phyloP scores from a whole-genome alignment of 2,797 vertebrate species.

The Euthynnus affinis region DNA sequence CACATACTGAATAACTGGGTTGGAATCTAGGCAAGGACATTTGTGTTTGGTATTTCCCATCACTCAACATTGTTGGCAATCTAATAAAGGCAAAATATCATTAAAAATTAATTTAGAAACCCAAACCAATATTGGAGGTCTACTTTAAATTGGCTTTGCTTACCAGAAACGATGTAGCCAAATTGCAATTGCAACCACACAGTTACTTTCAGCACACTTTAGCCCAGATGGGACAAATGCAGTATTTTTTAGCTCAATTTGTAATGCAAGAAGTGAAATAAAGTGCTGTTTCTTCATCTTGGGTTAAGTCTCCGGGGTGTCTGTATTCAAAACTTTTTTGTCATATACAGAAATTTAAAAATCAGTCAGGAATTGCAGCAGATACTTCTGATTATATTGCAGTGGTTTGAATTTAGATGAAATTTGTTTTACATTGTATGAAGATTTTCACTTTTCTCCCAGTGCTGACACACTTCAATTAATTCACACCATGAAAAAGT shows the following conservation, averaged over 20 bases:
- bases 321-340: background rate
- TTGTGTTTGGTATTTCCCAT: background rate
- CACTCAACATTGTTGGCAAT: background rate
- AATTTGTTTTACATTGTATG: background rate
- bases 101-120: background rate
- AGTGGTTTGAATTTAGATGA: background rate
- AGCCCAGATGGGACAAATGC: too few relatives aligned
- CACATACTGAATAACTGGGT: background rate
- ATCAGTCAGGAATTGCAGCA: background rate
- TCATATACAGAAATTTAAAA: background rate
- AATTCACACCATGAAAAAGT: background rate
- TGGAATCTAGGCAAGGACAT: background rate
- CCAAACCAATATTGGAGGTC: background rate
- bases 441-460: background rate
- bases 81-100: background rate
- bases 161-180: background rate
- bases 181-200: background rate
- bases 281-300: background rate
- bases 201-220: too few relatives aligned
- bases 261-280: background rate
- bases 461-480: constrained; percentile 5
- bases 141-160: background rate
- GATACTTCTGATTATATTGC: background rate
- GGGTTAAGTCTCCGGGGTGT: background rate
- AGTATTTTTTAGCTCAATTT: background rate